A percentile compares a stretch with the other conserved stretches of the same genome.
phyloP scores from a whole-genome alignment of 2,888 invertebrate species.

The Bombylius discolor region DNA sequence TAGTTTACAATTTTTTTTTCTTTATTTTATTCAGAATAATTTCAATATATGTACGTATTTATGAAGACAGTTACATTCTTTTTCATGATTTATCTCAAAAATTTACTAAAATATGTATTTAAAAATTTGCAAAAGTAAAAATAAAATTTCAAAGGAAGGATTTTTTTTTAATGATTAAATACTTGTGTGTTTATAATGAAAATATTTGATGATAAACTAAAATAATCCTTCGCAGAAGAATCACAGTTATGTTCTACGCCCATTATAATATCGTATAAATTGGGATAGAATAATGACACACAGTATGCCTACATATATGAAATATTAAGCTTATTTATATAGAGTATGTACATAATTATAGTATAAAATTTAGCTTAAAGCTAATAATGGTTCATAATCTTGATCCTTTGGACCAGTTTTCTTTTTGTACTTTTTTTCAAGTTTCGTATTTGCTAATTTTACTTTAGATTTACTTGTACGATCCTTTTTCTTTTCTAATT shows the following conservation, averaged over 20 bases:
- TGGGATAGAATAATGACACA: neutral
- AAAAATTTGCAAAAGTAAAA: too few relatives aligned
- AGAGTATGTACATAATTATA: neutral
- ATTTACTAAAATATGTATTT: too few relatives aligned
- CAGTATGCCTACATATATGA: neutral
- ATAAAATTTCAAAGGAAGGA: too few relatives aligned
- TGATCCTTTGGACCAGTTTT: conserved; percentile 30
- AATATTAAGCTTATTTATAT: neutral
- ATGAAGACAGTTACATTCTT: too few relatives aligned
- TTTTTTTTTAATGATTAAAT: too few relatives aligned
- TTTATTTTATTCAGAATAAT: too few relatives aligned
- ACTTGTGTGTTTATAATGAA: too few relatives aligned
- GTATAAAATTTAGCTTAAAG: conserved; percentile 28
- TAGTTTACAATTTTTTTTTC: too few relatives aligned
- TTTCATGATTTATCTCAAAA: too few relatives aligned
- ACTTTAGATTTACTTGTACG: conserved; percentile 46
- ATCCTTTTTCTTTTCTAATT: conserved; percentile 27
- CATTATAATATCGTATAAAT: neutral
- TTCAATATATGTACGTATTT: too few relatives aligned
- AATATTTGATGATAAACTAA: neutral
- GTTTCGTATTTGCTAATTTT: conserved; percentile 45
- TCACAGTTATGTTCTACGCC: neutral
- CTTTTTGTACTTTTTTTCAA: conserved; percentile 41
- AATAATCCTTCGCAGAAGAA: neutral
- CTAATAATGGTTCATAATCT: conserved; percentile 34